Percentiles rank a stretch among this genome's conserved stretches.
Evolutionary conservation across 2,797 vertebrate genomes (phyloP).

Genomic region (Ctenochaetus hawaiiensis): DNA sequence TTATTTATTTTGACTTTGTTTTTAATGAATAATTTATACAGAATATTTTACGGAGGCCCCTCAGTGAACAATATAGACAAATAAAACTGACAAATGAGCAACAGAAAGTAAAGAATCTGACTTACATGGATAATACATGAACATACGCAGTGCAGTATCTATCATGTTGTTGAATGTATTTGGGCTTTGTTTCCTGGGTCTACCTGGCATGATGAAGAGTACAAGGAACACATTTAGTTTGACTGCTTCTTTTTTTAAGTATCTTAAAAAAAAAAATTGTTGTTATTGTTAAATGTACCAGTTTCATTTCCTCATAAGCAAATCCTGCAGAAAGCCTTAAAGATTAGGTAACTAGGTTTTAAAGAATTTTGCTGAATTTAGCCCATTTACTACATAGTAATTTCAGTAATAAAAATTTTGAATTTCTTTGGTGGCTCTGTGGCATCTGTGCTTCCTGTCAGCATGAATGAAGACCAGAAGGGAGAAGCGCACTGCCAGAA

Average conservation of each 20-base stretch:
- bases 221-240: neutral
- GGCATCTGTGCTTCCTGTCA: conserved; percentile 7
- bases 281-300: neutral
- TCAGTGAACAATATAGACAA: neutral
- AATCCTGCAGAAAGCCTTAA: neutral
- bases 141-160: neutral
- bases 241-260: neutral
- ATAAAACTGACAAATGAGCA: neutral
- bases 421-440: neutral
- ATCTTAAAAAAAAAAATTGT: neutral
- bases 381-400: neutral
- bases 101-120: neutral
- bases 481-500: neutral
- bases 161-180: neutral
- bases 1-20: neutral
- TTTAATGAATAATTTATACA: neutral
- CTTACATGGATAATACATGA: neutral
- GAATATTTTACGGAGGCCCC: neutral
- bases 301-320: neutral
- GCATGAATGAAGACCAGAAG: conserved; percentile 5
- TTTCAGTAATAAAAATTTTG: neutral
- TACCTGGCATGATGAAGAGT: neutral
- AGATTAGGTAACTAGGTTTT: neutral
- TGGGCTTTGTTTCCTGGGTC: neutral
- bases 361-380: neutral